phyloP scores from a whole-genome alignment of 2,888 invertebrate species.

The Eurytoma adleriae region DNA sequence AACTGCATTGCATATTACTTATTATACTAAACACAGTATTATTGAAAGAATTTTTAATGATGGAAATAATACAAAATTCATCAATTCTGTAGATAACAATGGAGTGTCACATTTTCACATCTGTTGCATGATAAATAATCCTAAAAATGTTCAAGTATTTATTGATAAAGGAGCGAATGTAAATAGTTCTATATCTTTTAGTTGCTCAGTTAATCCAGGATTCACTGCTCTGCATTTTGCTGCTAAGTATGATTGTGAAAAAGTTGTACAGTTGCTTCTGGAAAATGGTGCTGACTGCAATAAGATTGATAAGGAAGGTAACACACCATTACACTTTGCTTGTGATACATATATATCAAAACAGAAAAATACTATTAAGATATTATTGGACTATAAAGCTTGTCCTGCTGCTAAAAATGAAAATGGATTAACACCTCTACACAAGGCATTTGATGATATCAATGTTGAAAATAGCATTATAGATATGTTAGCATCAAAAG shows the following conservation, averaged over 20 bases:
- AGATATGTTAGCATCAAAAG: background rate
- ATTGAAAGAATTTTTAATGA: too few species aligned
- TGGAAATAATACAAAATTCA: background rate
- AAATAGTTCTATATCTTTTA: background rate
- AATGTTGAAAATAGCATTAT: background rate
- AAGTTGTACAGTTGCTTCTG: background rate
- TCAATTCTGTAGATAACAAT: background rate
- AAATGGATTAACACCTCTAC: background rate
- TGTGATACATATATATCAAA: background rate
- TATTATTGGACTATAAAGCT: background rate
- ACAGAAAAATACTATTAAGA: background rate
- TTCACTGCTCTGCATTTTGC: slow-evolving; percentile 4
- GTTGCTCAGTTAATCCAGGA: background rate
- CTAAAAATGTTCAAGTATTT: background rate
- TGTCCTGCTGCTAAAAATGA: background rate
- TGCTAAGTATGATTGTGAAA: background rate
- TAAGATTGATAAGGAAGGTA: background rate
- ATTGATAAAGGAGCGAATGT: background rate
- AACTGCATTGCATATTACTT: slow-evolving; percentile 5
- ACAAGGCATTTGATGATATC: background rate
- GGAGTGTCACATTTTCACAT: slow-evolving; percentile 11
- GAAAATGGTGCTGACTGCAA: background rate
- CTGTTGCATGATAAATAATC: background rate
- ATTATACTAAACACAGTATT: background rate
- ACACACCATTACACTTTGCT: background rate